phyloP scores from a whole-genome alignment of 1,140 invertebrate genomes.

The Harpegnathos saltator region DNA sequence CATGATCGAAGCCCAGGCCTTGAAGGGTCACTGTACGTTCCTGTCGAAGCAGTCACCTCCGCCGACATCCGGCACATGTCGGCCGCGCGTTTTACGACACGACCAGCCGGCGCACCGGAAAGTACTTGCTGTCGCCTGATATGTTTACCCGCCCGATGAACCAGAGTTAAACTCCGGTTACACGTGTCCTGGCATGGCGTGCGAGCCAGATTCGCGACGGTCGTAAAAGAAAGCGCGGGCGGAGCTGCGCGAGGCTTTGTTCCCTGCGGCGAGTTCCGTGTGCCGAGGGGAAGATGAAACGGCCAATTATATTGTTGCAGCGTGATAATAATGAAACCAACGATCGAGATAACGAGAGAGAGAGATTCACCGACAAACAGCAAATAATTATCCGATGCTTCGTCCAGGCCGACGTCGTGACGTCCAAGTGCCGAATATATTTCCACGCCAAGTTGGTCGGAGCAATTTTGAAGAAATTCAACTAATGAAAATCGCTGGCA shows the following conservation, averaged over 20 bases:
- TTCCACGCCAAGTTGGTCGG: too few relatives aligned
- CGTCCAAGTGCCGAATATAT: too few relatives aligned
- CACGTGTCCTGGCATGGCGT: constrained; percentile 4
- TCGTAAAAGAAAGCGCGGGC: constrained; percentile 32
- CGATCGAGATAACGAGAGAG: too few relatives aligned
- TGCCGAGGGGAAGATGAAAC: not conserved
- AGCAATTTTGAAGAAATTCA: too few relatives aligned
- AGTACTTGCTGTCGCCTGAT: constrained; percentile 33
- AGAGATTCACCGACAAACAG: too few relatives aligned
- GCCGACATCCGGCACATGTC: constrained; percentile 51
- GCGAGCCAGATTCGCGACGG: constrained; percentile 12
- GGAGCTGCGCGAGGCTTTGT: constrained; percentile 11
- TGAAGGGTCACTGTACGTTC: not conserved
- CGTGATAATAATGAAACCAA: too few relatives aligned
- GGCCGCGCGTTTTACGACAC: constrained; percentile 26
- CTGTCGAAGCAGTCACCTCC: not conserved
- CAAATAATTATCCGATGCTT: too few relatives aligned
- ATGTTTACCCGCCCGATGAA: constrained; percentile 42
- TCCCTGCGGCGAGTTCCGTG: constrained; percentile 3
- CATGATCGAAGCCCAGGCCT: not conserved
- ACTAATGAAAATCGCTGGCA: too few relatives aligned
- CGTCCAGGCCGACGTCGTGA: too few relatives aligned
- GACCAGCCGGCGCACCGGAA: constrained; percentile 14
- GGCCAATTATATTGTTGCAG: not conserved
- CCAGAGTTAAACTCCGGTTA: constrained; percentile 41